Base-by-base conservation (phyloP, 2,888 invertebrate species). In the Cheilosia pagana region DNA sequence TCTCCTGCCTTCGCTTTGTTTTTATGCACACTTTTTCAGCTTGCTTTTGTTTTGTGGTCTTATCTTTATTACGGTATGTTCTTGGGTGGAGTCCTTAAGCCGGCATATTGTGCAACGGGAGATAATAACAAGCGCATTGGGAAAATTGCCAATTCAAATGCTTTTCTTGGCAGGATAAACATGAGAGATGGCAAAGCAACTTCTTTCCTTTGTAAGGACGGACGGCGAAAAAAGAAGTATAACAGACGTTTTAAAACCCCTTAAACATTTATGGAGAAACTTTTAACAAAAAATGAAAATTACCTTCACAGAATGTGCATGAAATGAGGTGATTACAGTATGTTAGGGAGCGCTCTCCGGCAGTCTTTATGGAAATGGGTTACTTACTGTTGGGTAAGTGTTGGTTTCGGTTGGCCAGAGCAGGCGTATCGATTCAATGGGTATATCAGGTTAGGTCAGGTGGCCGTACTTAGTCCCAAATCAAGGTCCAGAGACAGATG, bases 101-200 rank as follows among this genome's bases (percentile, higher is more conserved):
- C 63, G 70, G 79, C 79, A 76, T 81, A 85, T 85, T 85, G 81
- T 85, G 81, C 81, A 85, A 67, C 60, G 50, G 62, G 67, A 88
- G 87, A 86, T 81, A 86, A 87, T 87, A 88, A 88, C 88, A 89
- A 90, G 89, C 89, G 90, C 90, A 89, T 89, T 90, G 91, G 91
- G 91, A 90, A 89, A 89, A 88, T 89, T 90, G 91, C 91, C 91
- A 91, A 91, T 89, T 90, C 89, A 89, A 91, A 91, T 91, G 89
- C 60, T 67, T 79, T 85, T 85, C 79, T 85, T 81, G 85, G 81
- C 85, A 70, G 65, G 60, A 81, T 74, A 65, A 82, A 59, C 59
- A 60, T 63, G 43, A 68, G 67, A 50, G 35, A 72, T 67, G 53
- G 67, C 35, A 12, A 48, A 43, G 43, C 31, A 45, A 31, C 21